Base-by-base conservation (phyloP, 2,888 invertebrate genomes). In the Drosophila infuscata region DNA sequence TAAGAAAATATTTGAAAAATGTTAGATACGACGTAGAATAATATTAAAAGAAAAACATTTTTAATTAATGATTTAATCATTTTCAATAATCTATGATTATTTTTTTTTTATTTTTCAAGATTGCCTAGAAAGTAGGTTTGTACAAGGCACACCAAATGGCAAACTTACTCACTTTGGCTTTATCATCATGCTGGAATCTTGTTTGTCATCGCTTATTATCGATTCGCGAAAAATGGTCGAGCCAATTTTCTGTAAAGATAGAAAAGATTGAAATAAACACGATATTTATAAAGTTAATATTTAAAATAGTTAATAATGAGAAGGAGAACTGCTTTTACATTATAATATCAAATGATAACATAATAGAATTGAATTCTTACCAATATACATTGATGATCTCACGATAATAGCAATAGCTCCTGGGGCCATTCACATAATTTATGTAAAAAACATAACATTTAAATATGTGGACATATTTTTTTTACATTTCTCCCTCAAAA, bases 131-230 rank as follows among this genome's bases (percentile, higher is more conserved):
- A 25, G 4, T 15, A 15, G 20, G 25, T 25, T 46, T 46, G 3
- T n/a, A 51, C 11, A n/a, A 11, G 51, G 51, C 29, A n/a, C 29
- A 35, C 12, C 4, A 35, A 29, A 12, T n/a, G 12, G 3, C 8
- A 29, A 29, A 41, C 3, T 25, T 20, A 51, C 61, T 69, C 38
- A 76, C 76, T 58, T 74, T 61, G 58, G 57, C 61, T 69, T 69
- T 65, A 48, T 76, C 76, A 76, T 76, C 61, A 74, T 76, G 69
- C 46, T 32, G 53, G 25, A 51, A 61, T 56, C 69, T 20, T 62
- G 46, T 65, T 56, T 76, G 79, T 79, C 79, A 76, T 74, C 79
- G 75, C 20, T 32, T 62, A 61, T 15, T 64, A 48, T 62, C 64
- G 53, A 30, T 53, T 38, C 30, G 41, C 38, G 49, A n/a, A 57